Conservation (phyloP, 2,113 vertebrate genomes). For the Oophaga pumilio region DNA sequence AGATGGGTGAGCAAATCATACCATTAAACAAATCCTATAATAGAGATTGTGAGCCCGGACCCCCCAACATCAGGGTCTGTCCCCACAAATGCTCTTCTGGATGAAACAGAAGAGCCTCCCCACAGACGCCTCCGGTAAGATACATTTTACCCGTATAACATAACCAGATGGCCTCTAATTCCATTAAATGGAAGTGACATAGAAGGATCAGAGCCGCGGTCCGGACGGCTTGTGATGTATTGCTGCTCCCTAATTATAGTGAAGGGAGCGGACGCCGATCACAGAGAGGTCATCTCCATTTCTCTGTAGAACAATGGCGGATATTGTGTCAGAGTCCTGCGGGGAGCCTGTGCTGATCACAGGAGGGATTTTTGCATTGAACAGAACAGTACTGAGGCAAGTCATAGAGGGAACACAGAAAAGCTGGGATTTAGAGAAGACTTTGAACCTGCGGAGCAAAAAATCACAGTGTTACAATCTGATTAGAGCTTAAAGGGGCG, state of each 20-base stretch:
- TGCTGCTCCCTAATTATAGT: neutral
- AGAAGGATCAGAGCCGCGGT: neutral
- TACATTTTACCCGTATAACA: neutral
- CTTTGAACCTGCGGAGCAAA: neutral
- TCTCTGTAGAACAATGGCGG: neutral
- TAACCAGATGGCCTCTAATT: neutral
- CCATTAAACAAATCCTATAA: too few relatives aligned
- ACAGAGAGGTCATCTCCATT: neutral
- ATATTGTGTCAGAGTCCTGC: neutral
- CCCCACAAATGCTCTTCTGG: too few relatives aligned
- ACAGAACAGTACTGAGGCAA: neutral
- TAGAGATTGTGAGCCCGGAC: too few relatives aligned
- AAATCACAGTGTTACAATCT: neutral
- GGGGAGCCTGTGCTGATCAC: neutral
- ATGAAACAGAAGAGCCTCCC: too few relatives aligned
- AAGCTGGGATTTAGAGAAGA: neutral
- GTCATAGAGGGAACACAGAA: neutral
- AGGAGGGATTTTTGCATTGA: neutral
- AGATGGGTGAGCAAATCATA: too few relatives aligned
- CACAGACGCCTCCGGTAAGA: neutral
- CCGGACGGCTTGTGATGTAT: neutral
- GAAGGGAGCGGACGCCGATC: neutral
- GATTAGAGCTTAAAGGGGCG: neutral
- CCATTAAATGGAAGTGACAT: neutral
- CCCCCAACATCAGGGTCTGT: too few relatives aligned